These are phyloP conservation scores for Pyrocoelia pectoralis DNA, from an alignment of 2,888 invertebrate species.

Conservation along the genomic window DNA sequence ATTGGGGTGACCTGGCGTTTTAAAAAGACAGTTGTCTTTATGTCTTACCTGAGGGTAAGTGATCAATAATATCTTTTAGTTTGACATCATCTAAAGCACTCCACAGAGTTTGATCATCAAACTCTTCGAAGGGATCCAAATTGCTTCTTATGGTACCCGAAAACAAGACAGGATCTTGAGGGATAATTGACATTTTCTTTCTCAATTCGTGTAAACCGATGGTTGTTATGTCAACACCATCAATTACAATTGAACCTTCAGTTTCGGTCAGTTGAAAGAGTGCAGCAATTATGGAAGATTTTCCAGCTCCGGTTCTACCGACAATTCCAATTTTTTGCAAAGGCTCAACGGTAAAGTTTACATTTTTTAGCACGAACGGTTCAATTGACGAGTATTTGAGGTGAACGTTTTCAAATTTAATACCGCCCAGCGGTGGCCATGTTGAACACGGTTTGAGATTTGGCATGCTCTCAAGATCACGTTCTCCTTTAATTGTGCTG, in stretches of 20 bases:
- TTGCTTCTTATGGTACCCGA: conserved; percentile 88
- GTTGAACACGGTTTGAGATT: conserved; percentile 70
- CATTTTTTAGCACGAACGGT: conserved; percentile 75
- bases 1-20: too few species aligned
- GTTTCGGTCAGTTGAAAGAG: conserved; percentile 83
- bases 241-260: conserved; percentile 82
- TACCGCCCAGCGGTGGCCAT: conserved; percentile 77
- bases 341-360: conserved; percentile 72
- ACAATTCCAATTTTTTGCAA: conserved; percentile 81
- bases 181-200: conserved; percentile 83
- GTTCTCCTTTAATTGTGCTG: conserved; percentile 71
- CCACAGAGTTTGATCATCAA: conserved; percentile 80
- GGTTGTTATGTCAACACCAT: conserved; percentile 73
- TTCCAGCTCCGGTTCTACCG: conserved; percentile 86
- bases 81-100: conserved; percentile 80
- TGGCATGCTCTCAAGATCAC: conserved; percentile 73
- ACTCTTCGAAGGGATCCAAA: conserved; percentile 87
- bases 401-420: conserved; percentile 73
- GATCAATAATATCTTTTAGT: conserved; percentile 69
- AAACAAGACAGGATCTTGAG: conserved; percentile 87
- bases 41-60: conserved; percentile 62
- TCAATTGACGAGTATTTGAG: conserved; percentile 77
- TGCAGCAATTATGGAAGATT: conserved; percentile 78
- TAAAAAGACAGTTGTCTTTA: too few species aligned
- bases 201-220: conserved; percentile 81